Evolutionary conservation across 2,113 vertebrate genomes (phyloP), one percentile per base, ranked within the genome.

Genomic region (Phocoena sinus): DNA sequence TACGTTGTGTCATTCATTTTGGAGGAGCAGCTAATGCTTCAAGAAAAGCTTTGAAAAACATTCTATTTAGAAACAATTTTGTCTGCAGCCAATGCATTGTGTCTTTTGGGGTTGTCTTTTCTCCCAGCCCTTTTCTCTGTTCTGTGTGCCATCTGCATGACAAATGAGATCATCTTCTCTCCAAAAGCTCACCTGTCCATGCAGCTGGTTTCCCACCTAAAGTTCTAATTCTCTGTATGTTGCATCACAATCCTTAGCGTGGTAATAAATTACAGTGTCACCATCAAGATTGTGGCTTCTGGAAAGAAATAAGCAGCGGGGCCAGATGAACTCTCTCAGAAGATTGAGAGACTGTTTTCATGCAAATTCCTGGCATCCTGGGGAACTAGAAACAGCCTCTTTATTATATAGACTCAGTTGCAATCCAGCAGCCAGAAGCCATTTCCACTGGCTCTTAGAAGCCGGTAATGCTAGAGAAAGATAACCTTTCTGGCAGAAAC

Each of bases 1-100:
- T 96, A 93, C 96, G 65, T 94, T 95, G 98, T 98, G 95, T 98
- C 97, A 97, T 98, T 98, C 98, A 97, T 98, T 98, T 96, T 96
- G 96, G 84, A 97, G 95, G 96, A 98, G 94, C 81, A 86, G 80
- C 98, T 98, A 98, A 98, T 28, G 79, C 96, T 97, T 97, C 44
- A 5, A 97, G 96, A 82, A 97, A 93, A 98, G 96, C 97, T 97
- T 62, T 4, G 63, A 96, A 97, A 98, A 94, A 85, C 95, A 98
- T 97, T 92, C 98, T 44, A 41, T 93, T 97, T 68, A 98, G 93
- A 68, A 87, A 98, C 97, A 89, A 41, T 98, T 97, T 97, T 97
- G 92, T 97, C 96, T 8, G 6, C 17, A 94, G 95, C 80, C 94
- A 94, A 80, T 13, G 26, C 89, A 0, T 0, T 17, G 68, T 1